Evolutionary conservation across 2,797 vertebrate species (phyloP).

Genomic region (Miichthys miiuy): DNA sequence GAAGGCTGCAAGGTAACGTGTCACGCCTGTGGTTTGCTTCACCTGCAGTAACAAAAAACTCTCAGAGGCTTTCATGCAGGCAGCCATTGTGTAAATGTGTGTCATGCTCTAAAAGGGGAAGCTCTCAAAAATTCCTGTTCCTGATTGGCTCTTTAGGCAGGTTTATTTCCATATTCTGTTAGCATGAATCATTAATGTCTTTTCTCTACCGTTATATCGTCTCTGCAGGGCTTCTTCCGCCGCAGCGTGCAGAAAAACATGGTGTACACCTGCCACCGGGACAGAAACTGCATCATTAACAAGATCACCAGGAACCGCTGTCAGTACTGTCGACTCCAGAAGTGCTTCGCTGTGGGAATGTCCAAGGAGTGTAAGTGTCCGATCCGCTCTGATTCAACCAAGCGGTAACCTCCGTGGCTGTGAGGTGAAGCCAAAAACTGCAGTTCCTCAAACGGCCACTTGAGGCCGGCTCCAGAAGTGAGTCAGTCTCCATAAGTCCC

Average conservation of each 20-base stretch:
- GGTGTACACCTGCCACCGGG: constrained; percentile 97
- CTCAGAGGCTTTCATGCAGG: background rate
- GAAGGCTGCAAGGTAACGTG: constrained; percentile 94
- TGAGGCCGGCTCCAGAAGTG: no score
- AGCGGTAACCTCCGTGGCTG: no score
- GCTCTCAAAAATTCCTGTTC: background rate
- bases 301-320: constrained; percentile 99
- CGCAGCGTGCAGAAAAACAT: constrained; percentile 99
- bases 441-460: no score
- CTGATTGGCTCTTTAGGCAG: background rate
- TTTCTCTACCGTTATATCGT: background rate
- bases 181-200: background rate
- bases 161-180: background rate
- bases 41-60: background rate
- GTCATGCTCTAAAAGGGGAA: background rate
- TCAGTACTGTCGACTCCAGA: constrained; percentile 98
- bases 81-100: constrained; percentile 4
- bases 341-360: constrained; percentile 98
- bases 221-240: constrained; percentile 95
- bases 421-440: no score
- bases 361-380: constrained; percentile 95
- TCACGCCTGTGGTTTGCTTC: background rate
- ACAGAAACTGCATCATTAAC: constrained; percentile 98
- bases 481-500: no score
- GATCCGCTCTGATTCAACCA: background rate